A percentile compares a stretch with the other conserved stretches of the same genome.
These are phyloP conservation scores for Marasmarcha lunaedactyla DNA, from an alignment of 2,888 invertebrate genomes.

Conservation along the genomic window DNA sequence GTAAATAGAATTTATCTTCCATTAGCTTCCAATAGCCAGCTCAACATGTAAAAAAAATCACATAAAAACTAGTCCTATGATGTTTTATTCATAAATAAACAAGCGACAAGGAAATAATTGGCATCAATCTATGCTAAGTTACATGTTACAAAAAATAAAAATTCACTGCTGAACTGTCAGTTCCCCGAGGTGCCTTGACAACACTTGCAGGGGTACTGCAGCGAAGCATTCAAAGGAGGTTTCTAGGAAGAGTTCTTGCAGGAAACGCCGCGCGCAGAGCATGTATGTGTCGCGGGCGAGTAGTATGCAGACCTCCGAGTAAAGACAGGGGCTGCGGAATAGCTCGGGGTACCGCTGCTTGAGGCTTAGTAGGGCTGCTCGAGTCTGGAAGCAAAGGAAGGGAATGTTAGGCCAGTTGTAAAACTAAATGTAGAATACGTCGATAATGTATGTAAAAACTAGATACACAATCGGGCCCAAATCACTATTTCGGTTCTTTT, in stretches of 20 bases:
- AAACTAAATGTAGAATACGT: neutral
- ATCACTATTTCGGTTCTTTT: too few relatives aligned
- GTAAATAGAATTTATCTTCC: too few relatives aligned
- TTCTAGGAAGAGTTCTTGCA: conserved; percentile 95
- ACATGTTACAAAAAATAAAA: too few relatives aligned
- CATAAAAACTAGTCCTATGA: too few relatives aligned
- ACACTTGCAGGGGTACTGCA: conserved; percentile 56
- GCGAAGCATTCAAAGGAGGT: conserved; percentile 77
- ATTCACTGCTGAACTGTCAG: too few relatives aligned
- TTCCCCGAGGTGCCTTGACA: conserved; percentile 31
- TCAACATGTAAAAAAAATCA: too few relatives aligned
- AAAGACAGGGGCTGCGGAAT: conserved; percentile 90
- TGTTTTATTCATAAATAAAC: too few relatives aligned
- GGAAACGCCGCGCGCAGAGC: conserved; percentile 84
- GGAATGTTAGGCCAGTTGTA: neutral
- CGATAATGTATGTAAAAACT: too few relatives aligned
- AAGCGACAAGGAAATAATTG: too few relatives aligned
- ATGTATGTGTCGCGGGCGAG: conserved; percentile 85
- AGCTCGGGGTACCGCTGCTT: conserved; percentile 79
- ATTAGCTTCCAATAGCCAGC: too few relatives aligned
- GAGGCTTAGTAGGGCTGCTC: conserved; percentile 81
- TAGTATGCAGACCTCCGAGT: conserved; percentile 89
- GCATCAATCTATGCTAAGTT: too few relatives aligned
- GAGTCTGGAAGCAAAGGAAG: conserved; percentile 67
- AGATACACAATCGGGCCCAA: too few relatives aligned